Evolutionary conservation across 2,113 vertebrate species (phyloP).

Genomic region (Bufo gargarizans): DNA sequence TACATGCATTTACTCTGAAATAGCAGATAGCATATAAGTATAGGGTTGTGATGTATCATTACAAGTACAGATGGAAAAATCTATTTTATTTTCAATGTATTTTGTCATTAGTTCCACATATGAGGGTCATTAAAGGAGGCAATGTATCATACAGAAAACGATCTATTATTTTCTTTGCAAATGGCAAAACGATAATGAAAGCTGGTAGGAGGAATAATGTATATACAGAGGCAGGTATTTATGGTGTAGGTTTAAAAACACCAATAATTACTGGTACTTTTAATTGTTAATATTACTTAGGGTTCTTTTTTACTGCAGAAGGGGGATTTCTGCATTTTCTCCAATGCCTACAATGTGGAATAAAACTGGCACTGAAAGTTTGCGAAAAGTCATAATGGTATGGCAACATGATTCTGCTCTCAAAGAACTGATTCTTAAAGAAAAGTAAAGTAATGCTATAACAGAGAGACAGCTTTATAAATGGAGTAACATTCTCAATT

Average conservation of each 20-base stretch:
- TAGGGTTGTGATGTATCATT: not conserved
- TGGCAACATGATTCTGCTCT: too few relatives aligned
- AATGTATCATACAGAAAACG: not conserved
- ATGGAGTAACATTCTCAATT: too few relatives aligned
- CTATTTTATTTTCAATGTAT: constrained; percentile 58
- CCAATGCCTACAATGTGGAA: too few relatives aligned
- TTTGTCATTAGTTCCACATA: constrained; percentile 61
- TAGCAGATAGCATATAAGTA: not conserved
- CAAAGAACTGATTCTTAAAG: too few relatives aligned
- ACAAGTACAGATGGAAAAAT: not conserved
- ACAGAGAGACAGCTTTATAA: too few relatives aligned
- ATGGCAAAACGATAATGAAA: not conserved
- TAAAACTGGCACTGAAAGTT: too few relatives aligned
- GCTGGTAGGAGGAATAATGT: not conserved
- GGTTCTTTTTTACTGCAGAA: not conserved
- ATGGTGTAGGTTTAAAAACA: not conserved
- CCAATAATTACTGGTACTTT: not conserved
- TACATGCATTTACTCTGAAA: not conserved
- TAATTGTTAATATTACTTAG: not conserved
- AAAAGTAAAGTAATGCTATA: too few relatives aligned
- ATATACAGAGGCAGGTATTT: not conserved
- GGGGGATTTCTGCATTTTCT: too few relatives aligned
- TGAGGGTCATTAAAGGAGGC: constrained; percentile 57
- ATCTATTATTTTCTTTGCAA: not conserved
- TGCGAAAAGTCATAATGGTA: too few relatives aligned